Percentiles rank a stretch among this genome's conserved stretches.
Evolutionary conservation across 2,888 invertebrate genomes (phyloP).

Genomic region (Mamestra brassicae): DNA sequence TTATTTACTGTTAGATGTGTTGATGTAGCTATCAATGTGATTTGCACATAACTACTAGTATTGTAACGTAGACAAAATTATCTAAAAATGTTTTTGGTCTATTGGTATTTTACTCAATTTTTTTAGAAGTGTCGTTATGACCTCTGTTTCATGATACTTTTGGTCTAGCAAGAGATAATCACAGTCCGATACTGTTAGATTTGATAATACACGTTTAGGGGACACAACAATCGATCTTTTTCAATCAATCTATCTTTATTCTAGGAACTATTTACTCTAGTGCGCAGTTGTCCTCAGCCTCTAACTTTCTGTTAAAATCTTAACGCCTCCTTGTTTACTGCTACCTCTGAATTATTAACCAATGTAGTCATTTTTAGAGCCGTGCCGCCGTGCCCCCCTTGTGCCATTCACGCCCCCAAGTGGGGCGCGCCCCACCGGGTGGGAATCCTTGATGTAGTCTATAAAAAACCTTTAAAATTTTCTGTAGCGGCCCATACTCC

Average conservation of each 20-base stretch:
- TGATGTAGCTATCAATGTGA: constrained; percentile 38
- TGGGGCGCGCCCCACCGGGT: too few relatives aligned
- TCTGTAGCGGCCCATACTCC: too few relatives aligned
- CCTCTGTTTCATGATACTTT: neutral
- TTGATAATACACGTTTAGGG: neutral
- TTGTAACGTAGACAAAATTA: too few relatives aligned
- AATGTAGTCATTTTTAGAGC: too few relatives aligned
- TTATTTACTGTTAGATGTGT: neutral
- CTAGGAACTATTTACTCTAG: neutral
- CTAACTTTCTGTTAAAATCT: too few relatives aligned
- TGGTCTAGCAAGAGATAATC: neutral
- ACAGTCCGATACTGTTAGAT: neutral
- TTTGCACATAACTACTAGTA: constrained; percentile 19
- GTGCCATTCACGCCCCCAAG: too few relatives aligned
- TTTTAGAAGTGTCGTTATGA: neutral
- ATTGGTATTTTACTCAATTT: neutral
- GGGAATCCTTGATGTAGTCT: neutral
- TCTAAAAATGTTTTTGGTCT: neutral
- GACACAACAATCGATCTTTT: neutral
- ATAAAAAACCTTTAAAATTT: neutral
- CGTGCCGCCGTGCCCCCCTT: too few relatives aligned
- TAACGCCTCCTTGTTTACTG: too few relatives aligned
- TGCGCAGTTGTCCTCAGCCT: too few relatives aligned
- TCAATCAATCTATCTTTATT: neutral
- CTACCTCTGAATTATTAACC: too few relatives aligned